Percentiles rank a stretch among this genome's conserved stretches.
These are phyloP conservation scores for Prolemur simus DNA, from an alignment of 2,113 vertebrate genomes.

Conservation along the genomic window DNA sequence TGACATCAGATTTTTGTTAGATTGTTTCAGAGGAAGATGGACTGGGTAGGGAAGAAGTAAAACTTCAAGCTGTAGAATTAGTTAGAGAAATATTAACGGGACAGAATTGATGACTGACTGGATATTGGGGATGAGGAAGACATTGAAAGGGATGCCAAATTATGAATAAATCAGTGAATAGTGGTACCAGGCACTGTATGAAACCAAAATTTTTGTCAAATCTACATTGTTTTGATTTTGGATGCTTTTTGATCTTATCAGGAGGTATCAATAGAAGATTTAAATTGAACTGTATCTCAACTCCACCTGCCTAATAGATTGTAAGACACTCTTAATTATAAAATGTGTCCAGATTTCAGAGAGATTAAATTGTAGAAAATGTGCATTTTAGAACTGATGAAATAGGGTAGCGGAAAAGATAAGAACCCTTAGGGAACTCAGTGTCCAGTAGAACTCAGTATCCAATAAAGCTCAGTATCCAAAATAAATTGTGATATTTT, in stretches of 20 bases:
- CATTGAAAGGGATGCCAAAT: background rate
- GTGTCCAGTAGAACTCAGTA: background rate
- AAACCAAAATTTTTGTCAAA: background rate
- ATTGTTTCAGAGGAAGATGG: background rate
- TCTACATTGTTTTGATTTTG: background rate
- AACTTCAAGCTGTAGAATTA: background rate
- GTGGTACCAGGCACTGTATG: background rate
- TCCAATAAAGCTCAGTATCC: background rate
- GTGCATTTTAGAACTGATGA: constrained; percentile 7
- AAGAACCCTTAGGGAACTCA: background rate
- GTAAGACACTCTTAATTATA: constrained; percentile 1
- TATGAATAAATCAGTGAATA: background rate
- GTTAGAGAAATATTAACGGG: background rate
- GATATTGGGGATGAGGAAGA: background rate
- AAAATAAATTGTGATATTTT: background rate
- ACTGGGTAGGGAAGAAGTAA: background rate
- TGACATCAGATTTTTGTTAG: background rate
- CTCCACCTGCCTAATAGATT: background rate
- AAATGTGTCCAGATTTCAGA: background rate
- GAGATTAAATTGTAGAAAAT: background rate
- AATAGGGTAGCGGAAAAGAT: background rate
- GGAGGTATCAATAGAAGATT: background rate
- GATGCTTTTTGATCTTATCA: background rate
- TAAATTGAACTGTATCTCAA: background rate
- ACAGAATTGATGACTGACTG: background rate